Conservation (phyloP, 2,113 vertebrate species). For the Amphiprion percula region DNA sequence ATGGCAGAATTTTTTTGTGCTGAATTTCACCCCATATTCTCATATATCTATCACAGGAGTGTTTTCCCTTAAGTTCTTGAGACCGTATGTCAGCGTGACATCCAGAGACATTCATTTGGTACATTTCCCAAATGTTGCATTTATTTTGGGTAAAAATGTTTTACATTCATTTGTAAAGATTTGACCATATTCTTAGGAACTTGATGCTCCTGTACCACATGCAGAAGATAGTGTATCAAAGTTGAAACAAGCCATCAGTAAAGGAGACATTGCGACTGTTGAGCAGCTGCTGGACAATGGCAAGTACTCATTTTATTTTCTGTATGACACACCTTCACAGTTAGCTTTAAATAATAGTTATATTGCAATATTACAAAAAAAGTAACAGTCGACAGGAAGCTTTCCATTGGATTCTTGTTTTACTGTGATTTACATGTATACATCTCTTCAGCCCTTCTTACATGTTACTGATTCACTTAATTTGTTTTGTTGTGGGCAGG, state of each 20-base stretch:
- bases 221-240: constrained; percentile 49
- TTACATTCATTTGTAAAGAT: not conserved
- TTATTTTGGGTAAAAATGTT: not conserved
- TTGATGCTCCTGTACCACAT: not conserved
- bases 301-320: constrained; percentile 23
- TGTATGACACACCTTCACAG: not conserved
- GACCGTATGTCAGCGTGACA: too few species aligned
- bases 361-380: too few species aligned
- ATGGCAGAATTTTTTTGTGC: too few species aligned
- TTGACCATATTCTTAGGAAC: not conserved
- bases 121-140: not conserved
- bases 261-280: constrained; percentile 84
- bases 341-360: not conserved
- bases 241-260: constrained; percentile 89
- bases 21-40: too few species aligned
- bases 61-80: too few species aligned
- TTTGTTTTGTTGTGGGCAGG: constrained; percentile 78
- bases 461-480: not conserved
- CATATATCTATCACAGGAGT: too few species aligned
- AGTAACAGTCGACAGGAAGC: not conserved
- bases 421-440: not conserved
- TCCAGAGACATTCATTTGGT: too few species aligned
- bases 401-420: not conserved
- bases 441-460: not conserved
- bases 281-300: constrained; percentile 87